These are phyloP conservation scores for Epirrita christyi DNA, from an alignment of 2,888 invertebrate genomes.

Conservation along the genomic window DNA sequence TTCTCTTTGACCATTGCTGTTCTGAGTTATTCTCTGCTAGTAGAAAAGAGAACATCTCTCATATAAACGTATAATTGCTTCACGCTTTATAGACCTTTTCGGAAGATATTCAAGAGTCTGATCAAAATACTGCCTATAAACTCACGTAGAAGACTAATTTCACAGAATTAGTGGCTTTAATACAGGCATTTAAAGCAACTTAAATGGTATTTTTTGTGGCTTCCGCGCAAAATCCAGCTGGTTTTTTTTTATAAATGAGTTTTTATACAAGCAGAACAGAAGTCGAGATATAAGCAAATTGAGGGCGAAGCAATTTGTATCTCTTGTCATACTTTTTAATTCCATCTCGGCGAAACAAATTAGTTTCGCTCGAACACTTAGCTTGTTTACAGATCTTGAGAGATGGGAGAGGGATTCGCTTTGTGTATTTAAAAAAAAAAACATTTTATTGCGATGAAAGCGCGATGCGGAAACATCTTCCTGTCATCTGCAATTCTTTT, in stretches of 20 bases:
- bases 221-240: constrained; percentile 55
- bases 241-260: constrained; percentile 72
- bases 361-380: constrained; percentile 69
- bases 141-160: no score
- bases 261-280: constrained; percentile 72
- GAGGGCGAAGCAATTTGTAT: constrained; percentile 76
- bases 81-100: no score
- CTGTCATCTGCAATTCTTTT: constrained; percentile 21
- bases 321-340: constrained; percentile 80
- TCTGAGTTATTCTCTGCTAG: no score
- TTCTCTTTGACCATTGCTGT: no score
- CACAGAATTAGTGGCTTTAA: neutral
- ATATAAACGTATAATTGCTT: no score
- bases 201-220: constrained; percentile 12
- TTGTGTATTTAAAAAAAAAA: constrained; percentile 43
- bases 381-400: constrained; percentile 67
- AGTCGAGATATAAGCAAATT: constrained; percentile 68
- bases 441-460: constrained; percentile 31
- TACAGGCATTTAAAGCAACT: neutral
- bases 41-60: no score
- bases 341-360: constrained; percentile 71
- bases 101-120: no score
- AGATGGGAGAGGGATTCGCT: constrained; percentile 53
- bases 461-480: constrained; percentile 26
- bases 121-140: no score